phyloP scores from a whole-genome alignment of 2,888 invertebrate species.

The Hypena proboscidalis region DNA sequence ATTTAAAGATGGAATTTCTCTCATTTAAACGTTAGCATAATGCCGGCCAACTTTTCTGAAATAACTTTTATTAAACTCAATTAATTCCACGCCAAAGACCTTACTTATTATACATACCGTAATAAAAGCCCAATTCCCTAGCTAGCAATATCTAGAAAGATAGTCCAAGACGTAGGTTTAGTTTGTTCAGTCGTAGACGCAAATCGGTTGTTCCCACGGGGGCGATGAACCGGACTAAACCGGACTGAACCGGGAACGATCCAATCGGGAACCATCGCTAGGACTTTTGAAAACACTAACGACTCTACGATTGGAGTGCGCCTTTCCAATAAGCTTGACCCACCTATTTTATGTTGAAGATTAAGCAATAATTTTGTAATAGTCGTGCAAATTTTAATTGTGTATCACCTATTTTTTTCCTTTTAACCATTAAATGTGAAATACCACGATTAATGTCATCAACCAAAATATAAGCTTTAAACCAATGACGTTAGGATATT shows the following conservation, averaged over 20 bases:
- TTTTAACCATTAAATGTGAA: too few species aligned
- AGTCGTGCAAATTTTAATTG: too few species aligned
- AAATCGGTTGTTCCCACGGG: slow-evolving; percentile 66
- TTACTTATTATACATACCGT: neutral
- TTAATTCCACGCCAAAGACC: too few species aligned
- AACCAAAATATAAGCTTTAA: too few species aligned
- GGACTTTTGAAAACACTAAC: slow-evolving; percentile 77
- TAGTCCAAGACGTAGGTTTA: slow-evolving; percentile 6
- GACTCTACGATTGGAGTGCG: slow-evolving; percentile 58
- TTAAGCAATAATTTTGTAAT: too few species aligned
- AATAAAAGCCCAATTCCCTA: slow-evolving; percentile 18
- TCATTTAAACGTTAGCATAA: too few species aligned
- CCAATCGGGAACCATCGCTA: slow-evolving; percentile 62
- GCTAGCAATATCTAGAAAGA: slow-evolving; percentile 23
- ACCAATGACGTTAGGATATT: too few species aligned
- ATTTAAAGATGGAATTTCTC: too few species aligned
- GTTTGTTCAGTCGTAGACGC: slow-evolving; percentile 32
- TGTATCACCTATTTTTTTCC: too few species aligned
- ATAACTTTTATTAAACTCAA: too few species aligned
- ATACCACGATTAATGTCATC: too few species aligned
- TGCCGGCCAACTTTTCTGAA: too few species aligned
- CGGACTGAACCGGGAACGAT: slow-evolving; percentile 50
- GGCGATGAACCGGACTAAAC: slow-evolving; percentile 57
- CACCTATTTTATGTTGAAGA: neutral
- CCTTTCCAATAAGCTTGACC: slow-evolving; percentile 46